Evolutionary conservation across 2,888 invertebrate genomes (phyloP), one percentile per base, ranked within the genome.

Genomic region (Dicycla oo): DNA sequence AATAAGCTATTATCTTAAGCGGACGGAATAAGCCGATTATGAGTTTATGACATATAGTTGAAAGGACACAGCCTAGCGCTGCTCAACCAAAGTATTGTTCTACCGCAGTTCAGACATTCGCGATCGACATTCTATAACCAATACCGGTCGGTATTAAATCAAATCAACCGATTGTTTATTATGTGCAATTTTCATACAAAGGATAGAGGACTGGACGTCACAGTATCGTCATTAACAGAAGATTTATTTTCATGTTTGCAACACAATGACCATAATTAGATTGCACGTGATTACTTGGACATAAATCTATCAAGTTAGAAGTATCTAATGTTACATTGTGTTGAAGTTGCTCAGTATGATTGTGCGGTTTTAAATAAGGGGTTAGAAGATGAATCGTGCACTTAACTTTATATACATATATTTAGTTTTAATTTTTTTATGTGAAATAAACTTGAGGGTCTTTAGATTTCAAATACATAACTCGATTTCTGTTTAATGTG

Each of bases 101-200:
- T 77, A 81, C 79, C 75, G 47, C 61, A 69, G 71, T 80, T 74
- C 82, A 84, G 82, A 83, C 82, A 84, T 83, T 79, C 77, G 79
- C 81, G 84, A 85, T 86, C 85, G 86, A 85, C 87, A 90, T 89
- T 89, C 81, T 86, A 86, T 84, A 85, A 85, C 82, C 86, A 85
- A 88, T 85, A 86, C 87, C 53, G 60, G 69, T 79, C 75, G 63
- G 76, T 77, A 86, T 83, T 85, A 87, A 86, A 84, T 83, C 81
- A 81, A 86, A 84, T 70, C 76, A 76, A 69, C 77, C 78, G 78
- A 69, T 79, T 81, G 75, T 84, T 83, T 82, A 84, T 81, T 82
- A 83, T 80, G 76, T 82, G 78, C 78, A 86, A 90, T 88, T 90
- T 86, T 81, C 82, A 85, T 82, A 89, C 88, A 90, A 91, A 91